These are phyloP conservation scores for Plutella xylostella DNA, from an alignment of 2,888 invertebrate genomes.

Conservation along the genomic window DNA sequence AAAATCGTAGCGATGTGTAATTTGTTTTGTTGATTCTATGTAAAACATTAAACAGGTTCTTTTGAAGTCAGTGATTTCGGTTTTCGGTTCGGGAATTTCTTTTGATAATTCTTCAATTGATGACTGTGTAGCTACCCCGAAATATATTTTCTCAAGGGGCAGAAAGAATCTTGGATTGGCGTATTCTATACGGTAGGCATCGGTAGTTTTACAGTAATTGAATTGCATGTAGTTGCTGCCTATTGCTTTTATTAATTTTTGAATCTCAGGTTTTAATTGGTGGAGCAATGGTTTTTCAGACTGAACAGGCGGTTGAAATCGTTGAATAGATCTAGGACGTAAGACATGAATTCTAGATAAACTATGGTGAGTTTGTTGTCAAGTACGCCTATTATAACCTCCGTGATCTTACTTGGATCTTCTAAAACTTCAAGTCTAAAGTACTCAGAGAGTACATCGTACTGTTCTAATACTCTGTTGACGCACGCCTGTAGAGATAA, in stretches of 20 bases:
- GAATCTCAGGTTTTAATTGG: no score
- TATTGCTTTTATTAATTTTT: no score
- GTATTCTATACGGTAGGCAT: no score
- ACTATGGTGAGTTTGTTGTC: not conserved
- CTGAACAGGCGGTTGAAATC: no score
- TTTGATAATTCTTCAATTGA: conserved; percentile 14
- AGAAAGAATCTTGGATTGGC: no score
- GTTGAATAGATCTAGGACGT: not conserved
- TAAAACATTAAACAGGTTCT: conserved; percentile 16
- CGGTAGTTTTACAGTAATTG: no score
- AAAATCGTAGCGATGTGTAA: conserved; percentile 15
- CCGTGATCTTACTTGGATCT: conserved; percentile 16
- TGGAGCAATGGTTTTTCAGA: no score
- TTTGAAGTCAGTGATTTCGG: conserved; percentile 10
- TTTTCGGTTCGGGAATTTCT: conserved; percentile 14
- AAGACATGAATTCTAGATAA: conserved; percentile 1
- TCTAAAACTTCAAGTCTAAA: conserved; percentile 9
- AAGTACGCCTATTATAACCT: conserved; percentile 7
- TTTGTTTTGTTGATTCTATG: conserved; percentile 16
- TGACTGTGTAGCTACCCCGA: conserved; percentile 11
- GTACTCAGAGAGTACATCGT: conserved; percentile 12
- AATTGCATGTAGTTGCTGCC: no score
- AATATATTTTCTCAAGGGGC: conserved; percentile 17
- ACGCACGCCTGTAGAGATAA: conserved; percentile 16
- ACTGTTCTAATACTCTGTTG: conserved; percentile 14